phyloP scores from a whole-genome alignment of 2,797 vertebrate genomes.

The Pseudopleuronectes americanus region DNA sequence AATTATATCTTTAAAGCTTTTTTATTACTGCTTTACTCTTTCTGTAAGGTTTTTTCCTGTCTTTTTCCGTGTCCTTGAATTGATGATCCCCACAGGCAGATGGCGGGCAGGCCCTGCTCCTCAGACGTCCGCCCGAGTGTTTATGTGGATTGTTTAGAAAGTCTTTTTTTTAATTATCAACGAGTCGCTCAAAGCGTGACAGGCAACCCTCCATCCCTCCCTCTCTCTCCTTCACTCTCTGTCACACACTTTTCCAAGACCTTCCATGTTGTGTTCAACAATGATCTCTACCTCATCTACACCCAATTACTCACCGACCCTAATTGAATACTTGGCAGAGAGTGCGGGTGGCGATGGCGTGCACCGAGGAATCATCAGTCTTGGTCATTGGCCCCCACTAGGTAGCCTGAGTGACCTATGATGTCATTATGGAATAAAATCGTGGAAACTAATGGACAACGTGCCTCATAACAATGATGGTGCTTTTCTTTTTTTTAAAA shows the following conservation, averaged over 20 bases:
- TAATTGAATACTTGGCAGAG: conserved; percentile 83
- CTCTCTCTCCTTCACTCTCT: conserved; percentile 17
- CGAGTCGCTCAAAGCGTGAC: conserved; percentile 42
- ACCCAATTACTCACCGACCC: conserved; percentile 76
- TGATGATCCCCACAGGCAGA: conserved; percentile 34
- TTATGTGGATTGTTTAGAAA: conserved; percentile 70
- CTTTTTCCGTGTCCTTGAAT: conserved; percentile 23
- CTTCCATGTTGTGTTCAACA: conserved; percentile 64
- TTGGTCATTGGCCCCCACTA: conserved; percentile 70
- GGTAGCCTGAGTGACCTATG: conserved; percentile 64
- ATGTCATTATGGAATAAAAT: conserved; percentile 66
- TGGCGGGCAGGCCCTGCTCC: conserved; percentile 24
- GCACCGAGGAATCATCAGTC: conserved; percentile 66
- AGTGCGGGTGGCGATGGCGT: conserved; percentile 50
- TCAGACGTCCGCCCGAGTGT: conserved; percentile 54
- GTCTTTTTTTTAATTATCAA: conserved; percentile 47
- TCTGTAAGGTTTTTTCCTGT: conserved; percentile 3
- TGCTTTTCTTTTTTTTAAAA: conserved; percentile 14
- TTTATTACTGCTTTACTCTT: neutral
- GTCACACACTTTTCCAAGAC: conserved; percentile 57
- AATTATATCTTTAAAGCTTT: neutral
- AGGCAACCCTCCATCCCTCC: conserved; percentile 5
- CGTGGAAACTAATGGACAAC: conserved; percentile 47
- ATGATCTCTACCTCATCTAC: conserved; percentile 72
- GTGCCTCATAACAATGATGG: neutral